Conservation (phyloP, 2,797 vertebrate genomes). For the Poecilia wingei region DNA sequence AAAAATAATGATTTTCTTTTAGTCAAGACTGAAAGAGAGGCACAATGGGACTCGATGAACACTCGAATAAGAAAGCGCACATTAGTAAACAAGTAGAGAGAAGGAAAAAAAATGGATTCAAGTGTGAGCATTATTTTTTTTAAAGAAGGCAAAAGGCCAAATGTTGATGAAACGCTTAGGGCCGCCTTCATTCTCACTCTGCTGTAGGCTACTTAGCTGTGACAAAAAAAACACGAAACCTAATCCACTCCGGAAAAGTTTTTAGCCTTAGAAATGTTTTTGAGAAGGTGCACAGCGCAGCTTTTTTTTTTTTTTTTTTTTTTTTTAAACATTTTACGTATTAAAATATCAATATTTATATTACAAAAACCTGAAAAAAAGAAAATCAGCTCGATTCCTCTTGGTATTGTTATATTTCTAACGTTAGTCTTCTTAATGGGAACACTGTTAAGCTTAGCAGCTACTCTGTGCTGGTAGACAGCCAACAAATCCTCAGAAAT, state of each 20-base stretch:
- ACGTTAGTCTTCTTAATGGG: background rate
- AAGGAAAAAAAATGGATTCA: background rate
- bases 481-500: conserved; percentile 36
- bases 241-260: conserved; percentile 37
- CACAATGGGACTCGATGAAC: conserved; percentile 42
- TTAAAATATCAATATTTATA: conserved; percentile 19
- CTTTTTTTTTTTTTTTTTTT: background rate
- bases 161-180: conserved; percentile 64
- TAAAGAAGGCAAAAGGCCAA: conserved; percentile 53
- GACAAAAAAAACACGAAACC: conserved; percentile 47
- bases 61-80: conserved; percentile 30
- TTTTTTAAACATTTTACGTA: background rate
- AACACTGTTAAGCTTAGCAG: conserved; percentile 47
- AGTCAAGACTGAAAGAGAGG: conserved; percentile 49
- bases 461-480: conserved; percentile 23
- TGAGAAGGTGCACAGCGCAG: conserved; percentile 5
- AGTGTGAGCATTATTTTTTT: conserved; percentile 42
- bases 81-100: conserved; percentile 22
- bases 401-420: background rate
- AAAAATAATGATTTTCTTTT: conserved; percentile 37
- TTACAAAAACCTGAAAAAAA: background rate
- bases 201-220: conserved; percentile 48
- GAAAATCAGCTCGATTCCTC: background rate
- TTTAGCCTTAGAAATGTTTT: conserved; percentile 7
- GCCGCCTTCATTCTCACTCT: conserved; percentile 43